Percentiles rank a stretch among this genome's conserved stretches.
Evolutionary conservation across 2,888 invertebrate species (phyloP).

Genomic region (Microplitis deprimator): DNA sequence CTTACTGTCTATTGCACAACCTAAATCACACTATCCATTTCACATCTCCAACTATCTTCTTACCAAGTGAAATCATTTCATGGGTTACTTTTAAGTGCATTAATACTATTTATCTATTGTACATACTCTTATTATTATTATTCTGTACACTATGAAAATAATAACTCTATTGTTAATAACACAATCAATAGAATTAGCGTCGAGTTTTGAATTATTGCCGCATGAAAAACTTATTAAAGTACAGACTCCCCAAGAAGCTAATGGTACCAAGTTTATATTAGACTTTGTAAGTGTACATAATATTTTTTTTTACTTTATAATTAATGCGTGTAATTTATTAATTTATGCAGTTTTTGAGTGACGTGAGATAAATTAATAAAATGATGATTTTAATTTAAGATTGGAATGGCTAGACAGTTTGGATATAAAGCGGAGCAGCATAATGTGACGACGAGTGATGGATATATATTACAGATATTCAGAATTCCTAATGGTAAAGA

Average conservation of each 20-base stretch:
- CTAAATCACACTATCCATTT: constrained; percentile 1
- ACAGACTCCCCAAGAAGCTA: neutral
- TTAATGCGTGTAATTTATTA: neutral
- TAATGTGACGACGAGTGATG: constrained; percentile 59
- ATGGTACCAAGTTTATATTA: neutral
- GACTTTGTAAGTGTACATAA: constrained; percentile 7
- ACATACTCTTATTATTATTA: neutral
- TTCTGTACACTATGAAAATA: neutral
- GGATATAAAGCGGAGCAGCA: constrained; percentile 63
- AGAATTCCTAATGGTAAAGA: constrained; percentile 59
- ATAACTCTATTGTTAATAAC: neutral
- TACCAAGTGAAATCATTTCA: neutral
- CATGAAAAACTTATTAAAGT: neutral
- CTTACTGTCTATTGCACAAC: neutral
- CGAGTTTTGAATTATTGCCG: neutral
- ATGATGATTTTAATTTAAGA: constrained; percentile 39
- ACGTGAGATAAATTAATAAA: neutral
- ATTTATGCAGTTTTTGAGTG: too few relatives aligned
- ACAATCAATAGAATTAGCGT: neutral
- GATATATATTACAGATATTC: constrained; percentile 58
- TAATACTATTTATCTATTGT: neutral
- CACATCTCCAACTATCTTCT: neutral
- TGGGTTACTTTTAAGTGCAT: neutral
- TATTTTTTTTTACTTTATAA: neutral
- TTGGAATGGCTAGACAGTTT: constrained; percentile 53